Conservation (phyloP, 2,888 invertebrate species). For the Calliphora vomitoria region DNA sequence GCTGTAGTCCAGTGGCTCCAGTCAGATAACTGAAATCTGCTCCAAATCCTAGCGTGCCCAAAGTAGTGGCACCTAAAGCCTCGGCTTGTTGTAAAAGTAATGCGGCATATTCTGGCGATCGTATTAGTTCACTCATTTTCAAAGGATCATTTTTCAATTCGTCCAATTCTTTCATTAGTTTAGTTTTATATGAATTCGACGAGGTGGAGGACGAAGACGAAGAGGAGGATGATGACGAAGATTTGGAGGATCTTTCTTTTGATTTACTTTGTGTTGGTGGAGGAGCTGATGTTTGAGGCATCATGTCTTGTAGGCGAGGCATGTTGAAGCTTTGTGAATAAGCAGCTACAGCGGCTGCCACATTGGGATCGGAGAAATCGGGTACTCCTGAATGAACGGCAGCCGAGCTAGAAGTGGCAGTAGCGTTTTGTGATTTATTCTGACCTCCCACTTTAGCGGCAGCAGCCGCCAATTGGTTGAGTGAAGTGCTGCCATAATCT, state of each 20-base stretch:
- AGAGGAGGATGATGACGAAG: constrained; percentile 80
- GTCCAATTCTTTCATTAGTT: constrained; percentile 84
- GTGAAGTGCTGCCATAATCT: constrained; percentile 83
- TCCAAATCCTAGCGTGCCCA: constrained; percentile 83
- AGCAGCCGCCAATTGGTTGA: constrained; percentile 83
- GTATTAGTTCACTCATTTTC: constrained; percentile 84
- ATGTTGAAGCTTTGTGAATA: constrained; percentile 82
- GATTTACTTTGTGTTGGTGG: constrained; percentile 76
- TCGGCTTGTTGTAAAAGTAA: constrained; percentile 84
- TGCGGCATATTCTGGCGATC: constrained; percentile 84
- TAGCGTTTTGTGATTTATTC: constrained; percentile 75
- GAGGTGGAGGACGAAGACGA: constrained; percentile 81
- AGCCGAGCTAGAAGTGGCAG: constrained; percentile 54
- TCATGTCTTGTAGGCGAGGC: constrained; percentile 76
- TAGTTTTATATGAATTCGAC: constrained; percentile 83
- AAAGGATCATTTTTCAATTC: constrained; percentile 84
- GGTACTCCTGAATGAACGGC: constrained; percentile 61
- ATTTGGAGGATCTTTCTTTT: constrained; percentile 81
- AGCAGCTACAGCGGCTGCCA: constrained; percentile 81
- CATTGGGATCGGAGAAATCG: constrained; percentile 80
- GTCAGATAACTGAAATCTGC: constrained; percentile 83
- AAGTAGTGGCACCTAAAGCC: constrained; percentile 83
- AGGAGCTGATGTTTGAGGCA: constrained; percentile 66
- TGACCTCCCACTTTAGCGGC: constrained; percentile 83
- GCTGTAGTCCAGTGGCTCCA: constrained; percentile 76